Evolutionary conservation across 35 echinoderm and acorn worm species (phyloP).

Genomic region (Chiridota heheva): DNA sequence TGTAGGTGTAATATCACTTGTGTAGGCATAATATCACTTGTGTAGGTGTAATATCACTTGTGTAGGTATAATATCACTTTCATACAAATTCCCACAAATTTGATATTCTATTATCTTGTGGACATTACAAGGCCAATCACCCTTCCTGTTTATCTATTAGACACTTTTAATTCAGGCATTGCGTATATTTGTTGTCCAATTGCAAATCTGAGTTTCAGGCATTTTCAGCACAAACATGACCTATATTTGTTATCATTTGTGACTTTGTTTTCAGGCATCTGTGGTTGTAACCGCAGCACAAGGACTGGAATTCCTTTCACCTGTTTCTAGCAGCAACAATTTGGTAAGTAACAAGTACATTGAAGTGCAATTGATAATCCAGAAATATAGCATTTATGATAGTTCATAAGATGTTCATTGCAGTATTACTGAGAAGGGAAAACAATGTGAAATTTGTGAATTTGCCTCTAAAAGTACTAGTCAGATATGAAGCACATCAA

Average conservation of each 20-base stretch:
- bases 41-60: no score
- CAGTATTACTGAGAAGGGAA: neutral
- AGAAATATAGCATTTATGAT: neutral
- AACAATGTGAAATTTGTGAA: slow-evolving; percentile 2
- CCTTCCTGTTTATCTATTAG: no score
- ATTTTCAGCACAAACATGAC: neutral
- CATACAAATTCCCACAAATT: no score
- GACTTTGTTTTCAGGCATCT: neutral
- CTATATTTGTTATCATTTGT: neutral
- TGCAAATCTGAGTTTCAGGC: neutral
- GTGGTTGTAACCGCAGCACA: neutral
- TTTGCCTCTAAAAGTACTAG: slow-evolving; percentile 6
- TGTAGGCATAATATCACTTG: no score
- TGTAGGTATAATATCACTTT: no score
- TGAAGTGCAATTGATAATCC: neutral
- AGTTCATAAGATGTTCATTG: neutral
- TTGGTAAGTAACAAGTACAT: neutral
- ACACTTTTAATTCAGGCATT: no score
- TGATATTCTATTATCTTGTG: no score
- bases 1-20: no score
- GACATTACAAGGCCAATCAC: no score
- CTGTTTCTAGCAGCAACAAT: neutral
- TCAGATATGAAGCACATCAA: neutral
- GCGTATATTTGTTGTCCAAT: no score
- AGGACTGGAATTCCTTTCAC: neutral